These are phyloP conservation scores for Aphodius sticticus DNA, from an alignment of 2,888 invertebrate genomes.

Conservation along the genomic window DNA sequence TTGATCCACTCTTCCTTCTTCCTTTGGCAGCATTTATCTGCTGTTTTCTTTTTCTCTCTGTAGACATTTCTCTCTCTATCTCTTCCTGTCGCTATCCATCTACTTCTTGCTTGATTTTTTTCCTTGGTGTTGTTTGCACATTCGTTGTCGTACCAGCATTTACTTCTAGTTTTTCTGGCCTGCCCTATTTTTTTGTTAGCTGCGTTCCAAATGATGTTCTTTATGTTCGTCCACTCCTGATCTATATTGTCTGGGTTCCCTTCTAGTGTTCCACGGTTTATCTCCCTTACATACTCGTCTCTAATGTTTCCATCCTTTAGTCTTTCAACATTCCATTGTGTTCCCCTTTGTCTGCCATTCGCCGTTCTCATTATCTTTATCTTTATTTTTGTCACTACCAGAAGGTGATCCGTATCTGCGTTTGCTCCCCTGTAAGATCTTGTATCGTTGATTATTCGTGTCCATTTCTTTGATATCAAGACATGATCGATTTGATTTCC, in stretches of 20 bases:
- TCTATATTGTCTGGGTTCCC: neutral
- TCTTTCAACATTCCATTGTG: constrained; percentile 21
- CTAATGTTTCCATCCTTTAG: constrained; percentile 23
- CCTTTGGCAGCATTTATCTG: constrained; percentile 1
- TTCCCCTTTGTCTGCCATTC: neutral
- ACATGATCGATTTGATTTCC: constrained; percentile 33
- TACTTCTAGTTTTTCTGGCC: neutral
- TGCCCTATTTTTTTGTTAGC: neutral
- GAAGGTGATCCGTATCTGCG: constrained; percentile 32
- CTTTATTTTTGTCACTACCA: constrained; percentile 22
- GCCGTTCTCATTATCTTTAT: neutral
- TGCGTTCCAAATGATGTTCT: neutral
- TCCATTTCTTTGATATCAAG: constrained; percentile 24
- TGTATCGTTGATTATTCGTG: constrained; percentile 25
- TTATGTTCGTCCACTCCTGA: neutral
- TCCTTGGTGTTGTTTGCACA: neutral
- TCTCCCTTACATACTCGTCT: constrained; percentile 24
- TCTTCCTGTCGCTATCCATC: neutral
- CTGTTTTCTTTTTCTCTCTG: neutral
- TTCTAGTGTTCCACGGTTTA: constrained; percentile 15
- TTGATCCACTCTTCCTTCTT: neutral
- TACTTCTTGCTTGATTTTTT: neutral
- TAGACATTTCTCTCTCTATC: neutral
- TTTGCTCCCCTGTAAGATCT: constrained; percentile 27
- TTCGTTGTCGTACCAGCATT: neutral